Evolutionary conservation across 2,113 vertebrate species (phyloP), one percentile per base, ranked within the genome.

Genomic region (Nyctereutes procyonoides): DNA sequence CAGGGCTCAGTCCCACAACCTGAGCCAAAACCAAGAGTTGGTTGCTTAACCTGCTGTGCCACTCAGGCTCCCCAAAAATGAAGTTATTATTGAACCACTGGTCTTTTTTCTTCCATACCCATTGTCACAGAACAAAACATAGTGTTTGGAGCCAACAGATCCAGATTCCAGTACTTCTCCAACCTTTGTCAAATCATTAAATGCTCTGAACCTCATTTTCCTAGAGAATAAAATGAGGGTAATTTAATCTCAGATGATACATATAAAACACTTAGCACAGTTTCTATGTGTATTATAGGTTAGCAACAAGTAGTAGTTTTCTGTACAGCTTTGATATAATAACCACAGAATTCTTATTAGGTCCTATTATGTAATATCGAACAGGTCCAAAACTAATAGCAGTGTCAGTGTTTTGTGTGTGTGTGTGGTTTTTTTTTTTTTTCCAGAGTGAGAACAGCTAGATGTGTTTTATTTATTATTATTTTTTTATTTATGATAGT

Each of bases 171-270:
- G 20, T 83, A 60, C 38, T n/a, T 76, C 55, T 93, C 17, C 16
- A 92, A 32, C 12, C 58, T 93, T 65, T 89, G 24, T 93, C 26
- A 93, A 48, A 67, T 93, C 48, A 76, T 51, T 92, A 82, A 96
- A 58, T 94, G 15, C 26, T 84, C 48, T 88, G 26, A 95, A 30
- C 35, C 35, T 95, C 28, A 73, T 88, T 97, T 96, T 96, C 55
- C 51, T 84, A 35, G 38, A 60, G 83, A 79, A 85, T 77, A 89
- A 89, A 62, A 69, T 88, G 26, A 48, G 38, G 10, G 3, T 62
- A 82, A 71, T 86, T 94, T 81, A n/a, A 63, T 92, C 20, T 94
- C 30, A 48, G 32, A 32, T 96, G 58, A 79, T 63, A 62, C 1
- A 55, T 74, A 28, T 48, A 82, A 88, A 94, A 55, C 22, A 83